Evolutionary conservation across 2,888 invertebrate genomes (phyloP).

Genomic region (Pantelozetes paolii): DNA sequence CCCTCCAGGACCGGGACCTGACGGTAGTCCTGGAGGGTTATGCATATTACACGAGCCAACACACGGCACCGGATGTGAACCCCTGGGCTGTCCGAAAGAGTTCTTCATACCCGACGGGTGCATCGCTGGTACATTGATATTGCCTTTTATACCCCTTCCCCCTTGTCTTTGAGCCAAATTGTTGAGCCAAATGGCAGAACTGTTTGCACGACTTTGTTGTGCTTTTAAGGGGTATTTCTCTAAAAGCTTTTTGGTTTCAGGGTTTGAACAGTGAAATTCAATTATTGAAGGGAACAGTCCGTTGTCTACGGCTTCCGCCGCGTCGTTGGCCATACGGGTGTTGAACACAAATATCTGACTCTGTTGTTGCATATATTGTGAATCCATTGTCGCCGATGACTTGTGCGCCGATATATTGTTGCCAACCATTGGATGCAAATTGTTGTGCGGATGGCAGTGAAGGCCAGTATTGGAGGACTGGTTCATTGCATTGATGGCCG

Average conservation of each 20-base stretch:
- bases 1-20: conserved; percentile 39
- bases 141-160: conserved; percentile 39
- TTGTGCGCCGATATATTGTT: conserved; percentile 49
- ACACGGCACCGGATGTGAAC: conserved; percentile 39
- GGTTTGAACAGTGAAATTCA: conserved; percentile 90
- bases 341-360: conserved; percentile 98
- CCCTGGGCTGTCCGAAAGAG: conserved; percentile 43
- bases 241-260: conserved; percentile 86
- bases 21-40: conserved; percentile 40
- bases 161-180: conserved; percentile 62
- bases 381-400: conserved; percentile 64
- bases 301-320: conserved; percentile 83
- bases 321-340: conserved; percentile 86
- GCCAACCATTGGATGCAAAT: not conserved
- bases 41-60: conserved; percentile 45
- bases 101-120: conserved; percentile 42
- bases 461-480: not conserved
- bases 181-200: conserved; percentile 73
- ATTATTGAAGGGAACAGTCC: conserved; percentile 88
- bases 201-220: conserved; percentile 78
- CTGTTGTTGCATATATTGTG: conserved; percentile 87
- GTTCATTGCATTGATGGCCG: not conserved
- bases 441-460: conserved; percentile 21
- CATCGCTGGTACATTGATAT: conserved; percentile 37
- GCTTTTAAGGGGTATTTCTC: conserved; percentile 89